Percentiles rank a stretch among this genome's conserved stretches.
phyloP scores from a whole-genome alignment of 2,888 invertebrate genomes.

The Tryphoninae sp. region DNA sequence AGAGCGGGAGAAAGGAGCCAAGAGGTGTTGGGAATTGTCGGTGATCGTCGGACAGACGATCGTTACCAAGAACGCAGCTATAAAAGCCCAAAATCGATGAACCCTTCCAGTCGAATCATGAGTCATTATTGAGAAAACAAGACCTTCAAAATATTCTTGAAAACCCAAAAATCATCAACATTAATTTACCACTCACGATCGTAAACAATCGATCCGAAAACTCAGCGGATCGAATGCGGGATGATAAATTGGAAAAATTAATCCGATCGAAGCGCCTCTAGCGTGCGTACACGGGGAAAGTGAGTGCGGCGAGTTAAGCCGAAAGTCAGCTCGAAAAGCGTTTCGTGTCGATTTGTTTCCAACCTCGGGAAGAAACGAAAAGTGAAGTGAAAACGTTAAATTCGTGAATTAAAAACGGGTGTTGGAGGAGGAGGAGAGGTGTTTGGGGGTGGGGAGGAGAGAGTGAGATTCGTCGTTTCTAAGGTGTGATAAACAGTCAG shows the following conservation, averaged over 20 bases:
- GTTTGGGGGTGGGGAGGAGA: constrained; percentile 29
- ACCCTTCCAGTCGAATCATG: too few species aligned
- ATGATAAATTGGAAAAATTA: background rate
- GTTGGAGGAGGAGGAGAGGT: constrained; percentile 49
- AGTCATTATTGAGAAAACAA: too few species aligned
- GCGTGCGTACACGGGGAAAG: constrained; percentile 8
- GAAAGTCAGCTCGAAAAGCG: background rate
- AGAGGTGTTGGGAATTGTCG: too few species aligned
- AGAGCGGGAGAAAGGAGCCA: too few species aligned
- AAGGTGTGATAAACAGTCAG: constrained; percentile 81
- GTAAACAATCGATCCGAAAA: background rate
- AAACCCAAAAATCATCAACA: background rate
- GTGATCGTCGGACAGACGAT: too few species aligned
- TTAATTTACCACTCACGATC: background rate
- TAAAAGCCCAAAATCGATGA: too few species aligned
- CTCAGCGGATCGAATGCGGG: constrained; percentile 13
- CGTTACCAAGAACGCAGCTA: too few species aligned
- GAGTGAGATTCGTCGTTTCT: constrained; percentile 65
- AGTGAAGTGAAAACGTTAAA: constrained; percentile 37
- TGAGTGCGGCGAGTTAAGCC: constrained; percentile 9
- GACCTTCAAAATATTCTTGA: too few species aligned
- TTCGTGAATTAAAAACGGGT: constrained; percentile 34
- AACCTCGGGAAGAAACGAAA: background rate
- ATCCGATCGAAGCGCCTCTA: background rate
- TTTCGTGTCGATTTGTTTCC: background rate